phyloP scores from a whole-genome alignment of 1,140 invertebrate species.

The Gerris buenoi region DNA sequence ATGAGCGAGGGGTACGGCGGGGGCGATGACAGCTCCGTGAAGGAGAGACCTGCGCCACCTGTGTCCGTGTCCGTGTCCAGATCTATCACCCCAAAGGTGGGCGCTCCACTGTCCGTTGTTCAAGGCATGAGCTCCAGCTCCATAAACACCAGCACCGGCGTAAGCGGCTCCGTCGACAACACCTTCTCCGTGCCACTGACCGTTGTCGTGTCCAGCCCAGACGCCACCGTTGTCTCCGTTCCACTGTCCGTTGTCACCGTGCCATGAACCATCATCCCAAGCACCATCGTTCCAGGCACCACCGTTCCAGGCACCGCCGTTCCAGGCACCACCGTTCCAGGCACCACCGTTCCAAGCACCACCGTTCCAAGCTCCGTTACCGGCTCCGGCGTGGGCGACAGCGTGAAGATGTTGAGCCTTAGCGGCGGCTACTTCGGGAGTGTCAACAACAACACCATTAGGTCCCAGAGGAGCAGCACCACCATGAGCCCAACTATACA shows the following conservation, averaged over 20 bases:
- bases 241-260: constrained; percentile 6
- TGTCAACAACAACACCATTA: constrained; percentile 27
- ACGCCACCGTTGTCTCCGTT: constrained; percentile 6
- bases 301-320: constrained; percentile 1
- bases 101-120: constrained; percentile 4
- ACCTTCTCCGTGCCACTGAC: constrained; percentile 3
- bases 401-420: constrained; percentile 36
- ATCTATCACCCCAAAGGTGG: not conserved
- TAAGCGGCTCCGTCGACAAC: not conserved
- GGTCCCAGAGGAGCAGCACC: constrained; percentile 10
- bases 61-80: not conserved
- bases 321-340: constrained; percentile 2
- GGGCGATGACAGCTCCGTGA: constrained; percentile 25
- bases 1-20: constrained; percentile 30
- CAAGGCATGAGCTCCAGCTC: not conserved
- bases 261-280: not conserved
- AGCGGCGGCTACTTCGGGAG: constrained; percentile 41
- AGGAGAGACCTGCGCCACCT: not conserved
- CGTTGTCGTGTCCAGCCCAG: constrained; percentile 6
- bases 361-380: constrained; percentile 3
- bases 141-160: not conserved
- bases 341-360: not conserved
- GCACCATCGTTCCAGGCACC: constrained; percentile 2
- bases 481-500: not conserved
- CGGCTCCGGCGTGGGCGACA: not conserved